phyloP scores from a whole-genome alignment of 1,140 invertebrate species.

The Cyclina sinensis region DNA sequence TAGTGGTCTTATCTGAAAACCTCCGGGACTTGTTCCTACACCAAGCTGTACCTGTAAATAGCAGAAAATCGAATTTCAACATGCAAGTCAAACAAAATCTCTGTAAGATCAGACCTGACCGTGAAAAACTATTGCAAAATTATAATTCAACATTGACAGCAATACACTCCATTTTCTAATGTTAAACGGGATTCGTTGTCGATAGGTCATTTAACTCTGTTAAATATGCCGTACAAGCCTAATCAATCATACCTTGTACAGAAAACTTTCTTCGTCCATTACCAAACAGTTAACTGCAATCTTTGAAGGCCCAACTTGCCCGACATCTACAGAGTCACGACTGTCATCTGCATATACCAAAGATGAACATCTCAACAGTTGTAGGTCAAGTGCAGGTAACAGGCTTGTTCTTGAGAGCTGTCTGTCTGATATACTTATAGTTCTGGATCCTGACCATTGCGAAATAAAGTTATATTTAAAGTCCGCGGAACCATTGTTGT shows the following conservation, averaged over 20 bases:
- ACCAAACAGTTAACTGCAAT: background rate
- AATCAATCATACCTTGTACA: background rate
- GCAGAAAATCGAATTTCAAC: no score
- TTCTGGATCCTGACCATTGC: background rate
- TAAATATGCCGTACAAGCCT: no score
- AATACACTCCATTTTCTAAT: no score
- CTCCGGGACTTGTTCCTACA: slow-evolving; percentile 65
- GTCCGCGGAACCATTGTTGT: slow-evolving; percentile 1
- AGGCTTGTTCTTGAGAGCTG: no score
- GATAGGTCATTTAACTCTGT: no score
- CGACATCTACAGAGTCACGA: background rate
- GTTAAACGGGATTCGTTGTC: no score
- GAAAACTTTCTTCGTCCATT: slow-evolving; percentile 16
- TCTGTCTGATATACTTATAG: background rate
- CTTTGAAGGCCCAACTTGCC: slow-evolving; percentile 9
- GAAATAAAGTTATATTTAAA: background rate
- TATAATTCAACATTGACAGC: no score
- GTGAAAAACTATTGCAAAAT: no score
- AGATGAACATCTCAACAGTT: background rate
- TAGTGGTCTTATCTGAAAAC: slow-evolving; percentile 62
- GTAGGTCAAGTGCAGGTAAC: background rate
- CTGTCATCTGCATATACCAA: background rate
- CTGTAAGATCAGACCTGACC: no score
- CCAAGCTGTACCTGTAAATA: slow-evolving; percentile 49
- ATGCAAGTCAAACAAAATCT: no score